Evolutionary conservation across 1,140 invertebrate species (phyloP).

Genomic region (Drosophila ambigua): DNA sequence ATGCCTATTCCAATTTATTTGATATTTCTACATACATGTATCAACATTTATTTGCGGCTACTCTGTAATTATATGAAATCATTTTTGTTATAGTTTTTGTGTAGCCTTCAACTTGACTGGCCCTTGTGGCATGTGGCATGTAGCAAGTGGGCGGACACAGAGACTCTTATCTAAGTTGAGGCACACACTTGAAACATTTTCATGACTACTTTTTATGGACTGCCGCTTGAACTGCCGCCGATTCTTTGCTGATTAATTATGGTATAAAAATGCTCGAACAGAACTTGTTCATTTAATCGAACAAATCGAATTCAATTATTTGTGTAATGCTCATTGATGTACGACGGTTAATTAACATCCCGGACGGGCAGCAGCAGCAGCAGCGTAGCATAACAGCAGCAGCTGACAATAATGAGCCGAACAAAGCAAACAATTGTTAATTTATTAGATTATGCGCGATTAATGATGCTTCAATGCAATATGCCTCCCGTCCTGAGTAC

Average conservation of each 20-base stretch:
- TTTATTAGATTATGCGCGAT: constrained; percentile 70
- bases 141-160: constrained; percentile 45
- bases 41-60: constrained; percentile 1
- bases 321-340: constrained; percentile 26
- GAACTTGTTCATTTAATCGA: constrained; percentile 65
- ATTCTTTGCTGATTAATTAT: constrained; percentile 54
- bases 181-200: constrained; percentile 22
- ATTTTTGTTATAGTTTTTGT: constrained; percentile 27
- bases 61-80: constrained; percentile 54
- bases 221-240: constrained; percentile 19
- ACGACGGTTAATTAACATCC: constrained; percentile 40
- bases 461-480: constrained; percentile 65
- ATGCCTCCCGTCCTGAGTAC: constrained; percentile 31
- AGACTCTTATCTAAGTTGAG: constrained; percentile 12
- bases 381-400: constrained; percentile 26
- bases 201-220: constrained; percentile 5
- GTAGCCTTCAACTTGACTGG: constrained; percentile 46
- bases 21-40: background rate
- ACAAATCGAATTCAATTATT: constrained; percentile 47
- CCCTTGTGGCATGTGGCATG: constrained; percentile 10
- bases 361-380: background rate
- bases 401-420: constrained; percentile 28
- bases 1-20: background rate
- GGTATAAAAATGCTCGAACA: constrained; percentile 38
- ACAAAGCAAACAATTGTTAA: constrained; percentile 60